These are phyloP conservation scores for Octopus bimaculoides DNA, from an alignment of 1,140 invertebrate species.

Conservation along the genomic window DNA sequence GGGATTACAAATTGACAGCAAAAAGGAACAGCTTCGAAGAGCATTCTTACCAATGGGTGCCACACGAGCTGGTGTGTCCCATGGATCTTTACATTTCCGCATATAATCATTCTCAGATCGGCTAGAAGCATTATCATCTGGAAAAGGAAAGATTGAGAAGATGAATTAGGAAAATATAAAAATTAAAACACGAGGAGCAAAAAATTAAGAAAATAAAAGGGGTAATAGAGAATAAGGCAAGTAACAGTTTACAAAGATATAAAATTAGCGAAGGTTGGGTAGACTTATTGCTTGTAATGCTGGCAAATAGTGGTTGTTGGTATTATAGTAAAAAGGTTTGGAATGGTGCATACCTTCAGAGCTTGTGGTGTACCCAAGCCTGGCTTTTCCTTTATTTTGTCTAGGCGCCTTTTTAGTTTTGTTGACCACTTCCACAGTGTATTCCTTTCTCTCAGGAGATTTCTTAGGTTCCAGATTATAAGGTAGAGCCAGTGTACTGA, in stretches of 20 bases:
- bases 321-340: background rate
- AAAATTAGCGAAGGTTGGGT: no score
- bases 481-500: slow-evolving; percentile 39
- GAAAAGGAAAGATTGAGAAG: no score
- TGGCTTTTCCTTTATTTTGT: slow-evolving; percentile 23
- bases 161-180: no score
- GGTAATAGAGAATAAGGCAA: no score
- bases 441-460: slow-evolving; percentile 10
- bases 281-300: no score
- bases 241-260: no score
- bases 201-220: no score
- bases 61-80: background rate
- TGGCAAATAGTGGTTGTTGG: no score
- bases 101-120: background rate
- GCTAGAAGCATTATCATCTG: background rate
- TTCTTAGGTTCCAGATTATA: slow-evolving; percentile 30
- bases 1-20: background rate
- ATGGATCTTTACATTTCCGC: background rate
- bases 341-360: background rate
- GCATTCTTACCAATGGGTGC: background rate
- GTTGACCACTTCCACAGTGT: background rate
- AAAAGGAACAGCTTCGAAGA: background rate
- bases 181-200: no score
- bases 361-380: background rate
- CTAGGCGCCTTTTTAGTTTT: slow-evolving; percentile 19